phyloP scores from a whole-genome alignment of 2,113 vertebrate species.

The Xiphophorus couchianus region DNA sequence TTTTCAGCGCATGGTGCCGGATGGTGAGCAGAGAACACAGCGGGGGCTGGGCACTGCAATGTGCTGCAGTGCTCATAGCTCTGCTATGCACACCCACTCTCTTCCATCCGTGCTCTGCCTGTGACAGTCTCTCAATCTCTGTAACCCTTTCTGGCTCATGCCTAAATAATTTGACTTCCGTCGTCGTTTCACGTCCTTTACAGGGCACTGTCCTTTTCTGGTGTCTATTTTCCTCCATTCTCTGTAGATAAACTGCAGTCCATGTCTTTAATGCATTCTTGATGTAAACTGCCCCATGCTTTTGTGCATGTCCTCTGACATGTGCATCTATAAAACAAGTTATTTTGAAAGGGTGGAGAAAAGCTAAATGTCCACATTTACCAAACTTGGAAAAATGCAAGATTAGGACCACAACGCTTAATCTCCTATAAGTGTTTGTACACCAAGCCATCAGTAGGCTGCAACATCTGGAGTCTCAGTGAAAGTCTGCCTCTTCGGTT shows the following conservation, averaged over 20 bases:
- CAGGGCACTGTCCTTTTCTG: slow-evolving; percentile 17
- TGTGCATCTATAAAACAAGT: neutral
- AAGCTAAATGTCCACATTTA: neutral
- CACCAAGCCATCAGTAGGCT: no score
- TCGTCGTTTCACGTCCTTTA: slow-evolving; percentile 26
- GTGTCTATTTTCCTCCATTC: slow-evolving; percentile 17
- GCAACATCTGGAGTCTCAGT: neutral
- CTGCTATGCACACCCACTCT: slow-evolving; percentile 75
- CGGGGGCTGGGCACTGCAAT: slow-evolving; percentile 81
- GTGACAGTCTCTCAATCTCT: slow-evolving; percentile 59
- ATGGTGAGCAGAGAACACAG: slow-evolving; percentile 74
- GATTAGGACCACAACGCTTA: neutral
- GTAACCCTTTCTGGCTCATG: slow-evolving; percentile 24
- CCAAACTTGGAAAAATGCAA: neutral
- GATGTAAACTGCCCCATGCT: slow-evolving; percentile 9
- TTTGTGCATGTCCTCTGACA: slow-evolving; percentile 1
- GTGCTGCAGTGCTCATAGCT: slow-evolving; percentile 78
- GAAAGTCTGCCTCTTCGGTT: neutral
- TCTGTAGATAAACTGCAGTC: slow-evolving; percentile 14
- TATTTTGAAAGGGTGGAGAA: neutral
- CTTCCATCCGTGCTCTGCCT: slow-evolving; percentile 62
- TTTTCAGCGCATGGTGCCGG: slow-evolving; percentile 74
- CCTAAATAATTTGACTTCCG: slow-evolving; percentile 36
- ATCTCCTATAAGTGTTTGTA: neutral
- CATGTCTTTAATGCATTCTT: slow-evolving; percentile 17